Conservation (phyloP, 2,888 invertebrate genomes). For the Xestia c-nigrum region DNA sequence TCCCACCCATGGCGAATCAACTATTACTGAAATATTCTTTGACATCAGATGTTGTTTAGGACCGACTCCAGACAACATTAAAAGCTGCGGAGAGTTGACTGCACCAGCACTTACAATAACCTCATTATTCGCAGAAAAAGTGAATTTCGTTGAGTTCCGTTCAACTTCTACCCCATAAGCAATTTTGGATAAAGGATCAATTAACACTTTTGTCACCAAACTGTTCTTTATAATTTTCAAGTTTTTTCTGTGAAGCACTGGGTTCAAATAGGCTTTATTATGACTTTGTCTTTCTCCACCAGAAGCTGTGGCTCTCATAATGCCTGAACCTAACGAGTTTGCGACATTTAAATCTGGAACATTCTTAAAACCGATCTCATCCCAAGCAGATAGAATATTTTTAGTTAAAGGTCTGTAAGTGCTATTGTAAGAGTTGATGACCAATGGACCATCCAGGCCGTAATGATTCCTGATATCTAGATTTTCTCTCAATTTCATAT, state of each 20-base stretch:
- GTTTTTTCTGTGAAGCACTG: conserved; percentile 73
- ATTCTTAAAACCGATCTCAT: conserved; percentile 83
- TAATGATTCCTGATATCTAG: conserved; percentile 72
- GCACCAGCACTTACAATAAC: conserved; percentile 87
- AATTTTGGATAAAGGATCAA: conserved; percentile 23
- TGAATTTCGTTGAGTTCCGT: conserved; percentile 8
- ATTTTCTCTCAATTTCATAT: conserved; percentile 67
- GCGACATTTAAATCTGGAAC: conserved; percentile 83
- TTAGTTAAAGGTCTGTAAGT: conserved; percentile 77
- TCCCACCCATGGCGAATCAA: conserved; percentile 87
- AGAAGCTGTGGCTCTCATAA: conserved; percentile 83
- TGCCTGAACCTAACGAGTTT: conserved; percentile 80
- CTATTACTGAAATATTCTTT: conserved; percentile 78
- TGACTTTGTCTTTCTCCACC: conserved; percentile 87
- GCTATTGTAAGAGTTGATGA: conserved; percentile 84
- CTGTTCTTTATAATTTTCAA: conserved; percentile 72
- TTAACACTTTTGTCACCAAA: conserved; percentile 53
- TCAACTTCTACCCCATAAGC: conserved; percentile 41
- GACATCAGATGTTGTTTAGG: conserved; percentile 78
- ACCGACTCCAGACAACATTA: conserved; percentile 89
- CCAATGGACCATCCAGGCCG: conserved; percentile 84
- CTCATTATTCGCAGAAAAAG: conserved; percentile 77
- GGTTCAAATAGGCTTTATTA: conserved; percentile 90
- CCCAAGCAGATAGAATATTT: conserved; percentile 78
- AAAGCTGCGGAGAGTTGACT: conserved; percentile 87